Evolutionary conservation across 2,797 vertebrate genomes (phyloP), one percentile per base, ranked within the genome.

Genomic region (Nannoperca obscura): DNA sequence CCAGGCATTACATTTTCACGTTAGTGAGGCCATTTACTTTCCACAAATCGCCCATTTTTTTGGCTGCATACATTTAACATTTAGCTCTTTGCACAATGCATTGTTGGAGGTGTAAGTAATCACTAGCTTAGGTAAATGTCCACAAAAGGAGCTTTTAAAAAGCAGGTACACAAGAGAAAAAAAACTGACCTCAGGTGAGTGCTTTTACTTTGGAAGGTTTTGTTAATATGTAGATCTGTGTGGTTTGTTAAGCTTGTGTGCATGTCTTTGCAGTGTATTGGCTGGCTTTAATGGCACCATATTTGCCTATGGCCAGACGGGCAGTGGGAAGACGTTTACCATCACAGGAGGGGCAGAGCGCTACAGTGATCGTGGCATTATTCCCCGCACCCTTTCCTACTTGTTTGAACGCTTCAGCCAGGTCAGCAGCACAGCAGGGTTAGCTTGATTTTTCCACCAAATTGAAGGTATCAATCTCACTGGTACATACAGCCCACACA

Each of bases 241-340:
- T 62, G 4, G 27, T 53, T 55, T 36, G n/a, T 53, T 58, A 46
- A 24, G 42, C 53, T 38, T 66, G 61, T 71, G 36, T 71, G 10
- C 90, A 82, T 77, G 20, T 86, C 17, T 85, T 32, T 74, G 63
- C 79, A 99, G 98, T 88, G 96, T 95, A 66, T 87, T 99, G 90
- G 90, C 95, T 46, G 98, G 98, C 54, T 99, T 96, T 86, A 99
- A 99, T 71, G 97, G 97, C 49, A 98, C 98, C 74, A 94, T 99
- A 84, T 99, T 99, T 86, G 98, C 98, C 1, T 99, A 99, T 22
- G 98, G 98, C 15, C 98, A 99, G 91, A 99, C 98, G 0, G 97
- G 97, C 78, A 99, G 97, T 7, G 98, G 98, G 10, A 99, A 99
- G 92, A 99, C 98, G 0, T 99, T 99, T 76, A 98, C 97, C 71